Base-by-base conservation (phyloP, 1,140 invertebrate species). In the Drosophila saltans region DNA sequence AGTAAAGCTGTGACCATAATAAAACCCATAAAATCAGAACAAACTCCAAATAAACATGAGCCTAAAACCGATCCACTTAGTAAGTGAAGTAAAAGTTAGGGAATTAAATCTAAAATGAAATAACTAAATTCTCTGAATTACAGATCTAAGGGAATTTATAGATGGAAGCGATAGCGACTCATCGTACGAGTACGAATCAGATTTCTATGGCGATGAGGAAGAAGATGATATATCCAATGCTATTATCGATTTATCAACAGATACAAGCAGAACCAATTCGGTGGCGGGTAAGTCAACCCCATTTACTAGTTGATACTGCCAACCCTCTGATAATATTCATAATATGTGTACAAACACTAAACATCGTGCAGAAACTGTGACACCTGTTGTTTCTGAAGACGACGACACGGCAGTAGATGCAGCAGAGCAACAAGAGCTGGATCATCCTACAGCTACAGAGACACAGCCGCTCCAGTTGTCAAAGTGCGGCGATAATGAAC, bases 251-350 rank as follows among this genome's bases (percentile, higher is more conserved):
- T 75, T 89, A 55, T 89, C 84, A 43, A 89, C 84, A 62, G 84
- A 89, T 36, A 81, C 80, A 6, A 89, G 74, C 57, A 48, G 66
- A 55, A 67, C 68, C 7, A 62, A 69, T 41, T 90, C 78, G 55
- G 60, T 90, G 60, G 78, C 85, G 81, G 84, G 84, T 89, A 89
- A 89, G 84, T 89, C 56, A 61, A 36, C 65, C 63, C 64, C 57
- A 52, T 55, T 66, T 11, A 81, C 78, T 84, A 75, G 81, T 88
- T 89, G 84, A 81, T 88, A 89, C 84, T 89, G 85, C 80, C 85
- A 89, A 90, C 77, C 84, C 81, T 84, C 85, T 89, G 84, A 88
- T 88, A 72, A 84, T 84, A 88, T 89, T 84, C 70, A 89, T 89
- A 81, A 88, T 83, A 71, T 88, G 69, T 79, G 79, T 80, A 71